Base-by-base conservation (phyloP, 1,140 invertebrate genomes). In the Papilio machaon region DNA sequence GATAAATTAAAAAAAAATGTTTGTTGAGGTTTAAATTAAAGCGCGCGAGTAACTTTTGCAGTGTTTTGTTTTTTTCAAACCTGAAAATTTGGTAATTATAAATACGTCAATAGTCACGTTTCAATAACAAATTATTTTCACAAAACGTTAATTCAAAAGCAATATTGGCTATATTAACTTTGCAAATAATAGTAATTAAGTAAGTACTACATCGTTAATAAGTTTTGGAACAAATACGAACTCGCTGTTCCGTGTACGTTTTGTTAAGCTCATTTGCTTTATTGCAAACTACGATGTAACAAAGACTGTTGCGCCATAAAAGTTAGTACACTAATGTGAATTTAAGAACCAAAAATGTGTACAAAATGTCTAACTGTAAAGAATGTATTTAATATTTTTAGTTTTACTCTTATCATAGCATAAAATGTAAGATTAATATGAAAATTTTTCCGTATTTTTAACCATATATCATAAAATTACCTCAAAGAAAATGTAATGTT, bases 141-240 rank as follows among this genome's bases (percentile, higher is more conserved):
- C n/a, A n/a, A n/a, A n/a, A n/a, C n/a, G n/a, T n/a, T n/a, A n/a
- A n/a, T n/a, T n/a, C n/a, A 35, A 30, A 67, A 67, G 64, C 11
- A 67, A 67, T 58, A 67, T n/a, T n/a, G 64, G 35, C 30, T 35
- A 67, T 67, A 67, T 67, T 67, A 67, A 67, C 64, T 67, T 30
- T 67, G 30, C 7, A 35, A 15, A 11, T 10, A 67, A 67, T 38
- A 67, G 64, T 67, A 67, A 67, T 67, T 13, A 13, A 15, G 64
- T 67, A 35, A 38, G 30, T 67, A 23, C 3, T 67, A 35, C 64
- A 67, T 1, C 64, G 30, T 67, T 67, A 67, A 67, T 67, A 30
- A 67, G 23, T 67, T 67, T 35, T 67, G 64, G 4, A 67, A 67
- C 64, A 67, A 67, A 67, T 35, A 67, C 64, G 23, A 67, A 35